These are phyloP conservation scores for Trinorchestia longiramus DNA, from an alignment of 1,140 invertebrate species.

Conservation along the genomic window DNA sequence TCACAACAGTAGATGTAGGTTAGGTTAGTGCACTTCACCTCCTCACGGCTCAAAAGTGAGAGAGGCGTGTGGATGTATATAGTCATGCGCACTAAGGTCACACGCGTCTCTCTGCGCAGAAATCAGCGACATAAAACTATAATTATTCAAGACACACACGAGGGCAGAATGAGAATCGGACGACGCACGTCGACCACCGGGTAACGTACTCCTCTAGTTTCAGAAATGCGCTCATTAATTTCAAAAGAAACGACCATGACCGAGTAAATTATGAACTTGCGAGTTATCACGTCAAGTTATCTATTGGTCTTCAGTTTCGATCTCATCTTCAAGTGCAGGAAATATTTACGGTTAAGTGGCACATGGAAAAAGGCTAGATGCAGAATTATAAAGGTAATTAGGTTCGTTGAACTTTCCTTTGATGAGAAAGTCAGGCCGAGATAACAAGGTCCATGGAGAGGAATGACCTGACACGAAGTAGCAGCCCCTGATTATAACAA, in stretches of 20 bases:
- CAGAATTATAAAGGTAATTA: not conserved
- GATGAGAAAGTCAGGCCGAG: not conserved
- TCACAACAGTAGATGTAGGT: slow-evolving; percentile 45
- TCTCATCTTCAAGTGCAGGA: not conserved
- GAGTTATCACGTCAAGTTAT: not conserved
- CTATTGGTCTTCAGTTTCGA: not conserved
- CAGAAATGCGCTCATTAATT: not conserved
- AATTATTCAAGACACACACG: slow-evolving; percentile 2
- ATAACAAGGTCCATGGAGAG: too few relatives aligned
- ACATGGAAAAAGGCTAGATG: not conserved
- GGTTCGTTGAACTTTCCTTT: not conserved
- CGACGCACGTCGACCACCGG: not conserved
- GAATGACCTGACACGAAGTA: too few relatives aligned
- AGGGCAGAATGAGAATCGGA: not conserved
- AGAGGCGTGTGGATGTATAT: not conserved
- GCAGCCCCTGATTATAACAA: too few relatives aligned
- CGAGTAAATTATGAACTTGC: not conserved
- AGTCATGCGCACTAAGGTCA: not conserved
- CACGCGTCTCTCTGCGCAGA: not conserved
- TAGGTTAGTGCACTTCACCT: slow-evolving; percentile 24
- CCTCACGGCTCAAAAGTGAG: not conserved
- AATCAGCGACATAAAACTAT: not conserved
- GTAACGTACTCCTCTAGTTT: not conserved
- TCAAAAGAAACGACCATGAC: not conserved
- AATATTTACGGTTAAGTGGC: not conserved